These are phyloP conservation scores for Oreochromis aureus DNA, from an alignment of 2,113 vertebrate species.

Conservation along the genomic window DNA sequence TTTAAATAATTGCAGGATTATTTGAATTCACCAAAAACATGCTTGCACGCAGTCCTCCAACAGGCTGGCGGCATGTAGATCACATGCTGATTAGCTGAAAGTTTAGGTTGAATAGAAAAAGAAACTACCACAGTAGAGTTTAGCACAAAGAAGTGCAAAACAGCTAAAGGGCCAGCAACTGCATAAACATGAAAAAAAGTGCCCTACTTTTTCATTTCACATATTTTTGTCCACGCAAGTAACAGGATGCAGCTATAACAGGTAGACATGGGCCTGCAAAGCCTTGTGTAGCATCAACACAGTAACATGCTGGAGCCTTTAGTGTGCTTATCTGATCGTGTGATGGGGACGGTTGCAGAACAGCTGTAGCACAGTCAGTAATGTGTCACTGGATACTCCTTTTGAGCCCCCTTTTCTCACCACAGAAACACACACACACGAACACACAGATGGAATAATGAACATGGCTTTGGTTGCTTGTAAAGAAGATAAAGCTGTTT, in stretches of 20 bases:
- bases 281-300: background rate
- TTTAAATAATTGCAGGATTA: background rate
- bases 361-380: slow-evolving; percentile 28
- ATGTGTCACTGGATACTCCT: slow-evolving; percentile 24
- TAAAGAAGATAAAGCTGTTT: background rate
- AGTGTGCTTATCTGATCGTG: slow-evolving; percentile 3
- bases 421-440: background rate
- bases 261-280: background rate
- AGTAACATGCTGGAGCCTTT: background rate
- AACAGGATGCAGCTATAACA: background rate
- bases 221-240: background rate
- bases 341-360: background rate
- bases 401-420: background rate
- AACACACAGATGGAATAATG: background rate
- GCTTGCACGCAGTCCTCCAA: too few species aligned
- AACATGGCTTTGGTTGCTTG: background rate
- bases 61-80: background rate
- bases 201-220: background rate
- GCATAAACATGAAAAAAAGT: background rate
- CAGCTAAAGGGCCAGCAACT: background rate
- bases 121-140: background rate
- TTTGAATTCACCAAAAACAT: background rate
- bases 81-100: background rate
- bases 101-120: background rate
- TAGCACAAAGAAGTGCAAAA: background rate